Evolutionary conservation across 2,888 invertebrate genomes (phyloP), one percentile per base, ranked within the genome.

Genomic region (Mechanitis messenoides): DNA sequence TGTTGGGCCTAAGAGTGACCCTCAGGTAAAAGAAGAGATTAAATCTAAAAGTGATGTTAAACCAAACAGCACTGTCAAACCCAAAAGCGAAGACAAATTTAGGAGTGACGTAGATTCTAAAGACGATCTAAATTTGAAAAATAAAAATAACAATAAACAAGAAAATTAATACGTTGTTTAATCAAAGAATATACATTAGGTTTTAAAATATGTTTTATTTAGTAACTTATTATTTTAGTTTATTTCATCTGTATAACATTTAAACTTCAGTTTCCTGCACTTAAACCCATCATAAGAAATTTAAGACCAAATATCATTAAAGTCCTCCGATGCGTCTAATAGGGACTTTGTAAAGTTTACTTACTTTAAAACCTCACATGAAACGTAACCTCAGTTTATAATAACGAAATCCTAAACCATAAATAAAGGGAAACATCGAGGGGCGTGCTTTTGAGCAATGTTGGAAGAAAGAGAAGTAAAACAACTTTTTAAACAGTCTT

Each of bases 321-420:
- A 33, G 45, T n/a, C 56, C 58, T 28, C 58, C 33, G 64, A 64
- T 66, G 66, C 60, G 61, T 55, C 54, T 64, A 66, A 64, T 58
- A 45, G 56, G 55, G 56, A 46, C 47, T 42, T 50, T 50, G 31
- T 31, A 50, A 28, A 50, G 50, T 50, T 50, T 31, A 6, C 50
- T 33, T 45, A 62, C 60, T 58, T 64, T 64, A 55, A 62, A 64
- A 60, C 62, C 59, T 59, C 62, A 66, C 56, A 62, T 61, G 59
- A 45, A 64, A 64, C 64, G 56, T 57, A 62, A 67, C 63, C 68
- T 60, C 65, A 68, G 70, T 68, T 71, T 68, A 69, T 69, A 70
- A 70, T 71, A 69, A 67, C 68, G 69, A 76, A 74, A 76, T 75
- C 72, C 71, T 67, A 74, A 71, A 69, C 73, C 71, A 71, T 77